A percentile compares a stretch with the other conserved stretches of the same genome.
Evolutionary conservation across 2,797 vertebrate species (phyloP).

Genomic region (Anguilla pacifica): DNA sequence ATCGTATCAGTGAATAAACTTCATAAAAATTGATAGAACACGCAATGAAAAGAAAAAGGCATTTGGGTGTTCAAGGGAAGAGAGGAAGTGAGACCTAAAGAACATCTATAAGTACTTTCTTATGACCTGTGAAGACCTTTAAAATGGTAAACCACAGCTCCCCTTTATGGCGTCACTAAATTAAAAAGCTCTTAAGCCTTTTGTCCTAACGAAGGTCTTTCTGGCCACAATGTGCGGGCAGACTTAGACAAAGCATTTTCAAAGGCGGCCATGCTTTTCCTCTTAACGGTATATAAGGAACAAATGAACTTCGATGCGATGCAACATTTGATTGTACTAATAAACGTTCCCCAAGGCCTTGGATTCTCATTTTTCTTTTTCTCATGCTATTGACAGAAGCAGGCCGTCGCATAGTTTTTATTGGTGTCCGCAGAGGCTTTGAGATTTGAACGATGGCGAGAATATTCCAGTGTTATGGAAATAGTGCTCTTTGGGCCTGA

Average conservation of each 20-base stretch:
- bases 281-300: not conserved
- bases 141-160: not conserved
- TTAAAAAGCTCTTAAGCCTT: not conserved
- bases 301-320: not conserved
- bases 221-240: not conserved
- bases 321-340: not conserved
- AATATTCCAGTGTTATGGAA: constrained; percentile 16
- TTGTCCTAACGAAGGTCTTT: not conserved
- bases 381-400: not conserved
- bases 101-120: not conserved
- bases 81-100: not conserved
- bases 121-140: not conserved
- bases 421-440: not conserved
- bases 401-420: not conserved
- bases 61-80: not conserved
- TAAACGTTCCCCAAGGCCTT: not conserved
- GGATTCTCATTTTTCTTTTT: not conserved
- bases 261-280: not conserved
- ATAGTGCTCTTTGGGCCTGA: constrained; percentile 6
- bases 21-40: not conserved
- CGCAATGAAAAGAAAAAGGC: not conserved
- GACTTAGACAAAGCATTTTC: not conserved
- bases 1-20: not conserved
- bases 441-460: not conserved
- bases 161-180: not conserved